Evolutionary conservation across 2,888 invertebrate genomes (phyloP).

Genomic region (Criorhina ranunculi): DNA sequence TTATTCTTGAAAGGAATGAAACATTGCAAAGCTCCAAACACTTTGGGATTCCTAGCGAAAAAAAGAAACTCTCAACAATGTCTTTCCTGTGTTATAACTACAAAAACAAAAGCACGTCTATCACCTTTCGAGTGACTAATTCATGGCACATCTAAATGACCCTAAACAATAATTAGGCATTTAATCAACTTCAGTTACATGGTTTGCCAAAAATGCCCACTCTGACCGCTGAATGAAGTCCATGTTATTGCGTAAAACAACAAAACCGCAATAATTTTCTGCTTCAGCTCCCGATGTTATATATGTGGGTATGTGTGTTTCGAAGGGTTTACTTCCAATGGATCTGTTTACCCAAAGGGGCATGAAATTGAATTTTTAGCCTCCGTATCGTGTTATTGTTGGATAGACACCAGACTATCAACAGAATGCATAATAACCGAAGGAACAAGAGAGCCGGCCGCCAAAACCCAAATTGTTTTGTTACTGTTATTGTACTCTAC

Average conservation of each 20-base stretch:
- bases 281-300: constrained; percentile 54
- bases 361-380: constrained; percentile 82
- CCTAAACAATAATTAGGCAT: constrained; percentile 21
- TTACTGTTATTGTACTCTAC: constrained; percentile 53
- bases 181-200: constrained; percentile 37
- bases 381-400: constrained; percentile 53
- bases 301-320: constrained; percentile 30
- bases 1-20: no score
- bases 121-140: neutral
- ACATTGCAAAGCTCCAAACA: no score
- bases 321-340: constrained; percentile 52
- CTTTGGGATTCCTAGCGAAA: no score
- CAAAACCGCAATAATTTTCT: constrained; percentile 72
- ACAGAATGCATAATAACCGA: constrained; percentile 41
- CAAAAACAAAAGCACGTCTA: no score
- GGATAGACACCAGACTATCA: constrained; percentile 14
- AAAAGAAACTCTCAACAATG: no score
- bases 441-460: constrained; percentile 32
- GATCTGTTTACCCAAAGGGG: constrained; percentile 79
- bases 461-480: constrained; percentile 66
- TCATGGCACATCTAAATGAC: constrained; percentile 1
- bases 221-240: constrained; percentile 50
- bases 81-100: no score
- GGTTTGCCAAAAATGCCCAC: neutral
- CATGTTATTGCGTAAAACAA: constrained; percentile 68